These are phyloP conservation scores for Drosophila pallidifrons DNA, from an alignment of 1,140 invertebrate species.

Conservation along the genomic window DNA sequence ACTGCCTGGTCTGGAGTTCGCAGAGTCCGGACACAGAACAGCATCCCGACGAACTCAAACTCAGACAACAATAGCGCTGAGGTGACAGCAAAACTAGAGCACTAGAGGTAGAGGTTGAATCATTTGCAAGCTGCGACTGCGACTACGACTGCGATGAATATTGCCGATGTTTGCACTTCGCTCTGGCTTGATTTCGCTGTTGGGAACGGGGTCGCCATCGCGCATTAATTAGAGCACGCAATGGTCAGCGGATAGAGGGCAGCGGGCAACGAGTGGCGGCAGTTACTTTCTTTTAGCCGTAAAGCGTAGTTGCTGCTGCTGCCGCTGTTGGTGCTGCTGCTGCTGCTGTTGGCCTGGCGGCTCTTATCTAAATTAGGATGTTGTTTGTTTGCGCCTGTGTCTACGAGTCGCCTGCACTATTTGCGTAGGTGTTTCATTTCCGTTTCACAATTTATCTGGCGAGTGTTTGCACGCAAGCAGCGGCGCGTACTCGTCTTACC, in stretches of 20 bases:
- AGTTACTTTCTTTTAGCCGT: slow-evolving; percentile 70
- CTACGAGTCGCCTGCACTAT: slow-evolving; percentile 74
- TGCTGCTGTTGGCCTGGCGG: slow-evolving; percentile 44
- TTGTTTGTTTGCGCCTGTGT: slow-evolving; percentile 81
- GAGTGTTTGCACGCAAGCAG: slow-evolving; percentile 64
- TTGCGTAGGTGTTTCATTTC: slow-evolving; percentile 84
- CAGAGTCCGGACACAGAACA: slow-evolving; percentile 1
- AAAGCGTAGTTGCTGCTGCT: slow-evolving; percentile 47
- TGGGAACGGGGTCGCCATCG: slow-evolving; percentile 52
- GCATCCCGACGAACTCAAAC: slow-evolving; percentile 19
- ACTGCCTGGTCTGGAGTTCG: slow-evolving; percentile 38
- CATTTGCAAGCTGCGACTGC: slow-evolving; percentile 32
- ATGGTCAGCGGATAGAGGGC: slow-evolving; percentile 36
- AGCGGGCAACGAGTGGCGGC: slow-evolving; percentile 20
- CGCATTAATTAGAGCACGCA: slow-evolving; percentile 76
- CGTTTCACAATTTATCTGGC: slow-evolving; percentile 80
- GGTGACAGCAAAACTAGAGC: slow-evolving; percentile 73
- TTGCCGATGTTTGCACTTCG: slow-evolving; percentile 44
- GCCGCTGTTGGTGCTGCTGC: no score
- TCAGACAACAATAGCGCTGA: slow-evolving; percentile 21
- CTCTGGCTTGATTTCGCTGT: slow-evolving; percentile 43
- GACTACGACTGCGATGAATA: slow-evolving; percentile 15
- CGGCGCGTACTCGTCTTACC: slow-evolving; percentile 59
- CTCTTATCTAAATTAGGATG: slow-evolving; percentile 84
- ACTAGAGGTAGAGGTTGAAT: slow-evolving; percentile 37